A percentile compares a stretch with the other conserved stretches of the same genome.
phyloP scores from a whole-genome alignment of 2,113 vertebrate species.

The Lasiurus borealis region DNA sequence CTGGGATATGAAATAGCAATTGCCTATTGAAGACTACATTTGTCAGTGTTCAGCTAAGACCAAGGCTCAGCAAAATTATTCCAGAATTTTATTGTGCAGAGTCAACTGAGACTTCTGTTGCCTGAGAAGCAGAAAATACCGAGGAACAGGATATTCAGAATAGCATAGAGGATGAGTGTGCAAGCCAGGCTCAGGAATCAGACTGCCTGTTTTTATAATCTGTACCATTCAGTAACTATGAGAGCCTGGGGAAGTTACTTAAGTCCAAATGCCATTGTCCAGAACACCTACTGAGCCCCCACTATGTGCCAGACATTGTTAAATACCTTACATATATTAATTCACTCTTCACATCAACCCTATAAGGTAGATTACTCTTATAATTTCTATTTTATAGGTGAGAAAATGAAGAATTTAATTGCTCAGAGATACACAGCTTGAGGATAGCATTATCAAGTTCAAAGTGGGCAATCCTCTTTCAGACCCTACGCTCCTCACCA shows the following conservation, averaged over 20 bases:
- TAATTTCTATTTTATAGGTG: background rate
- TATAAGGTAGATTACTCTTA: background rate
- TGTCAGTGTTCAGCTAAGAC: slow-evolving; percentile 56
- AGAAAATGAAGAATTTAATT: slow-evolving; percentile 46
- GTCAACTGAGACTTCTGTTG: slow-evolving; percentile 61
- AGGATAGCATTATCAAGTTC: background rate
- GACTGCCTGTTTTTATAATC: background rate
- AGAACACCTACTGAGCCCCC: background rate
- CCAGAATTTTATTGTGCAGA: slow-evolving; percentile 58
- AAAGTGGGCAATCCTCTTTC: background rate
- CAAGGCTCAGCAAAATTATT: slow-evolving; percentile 51
- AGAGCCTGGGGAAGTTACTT: background rate
- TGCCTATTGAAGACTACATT: slow-evolving; percentile 58
- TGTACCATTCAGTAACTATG: background rate
- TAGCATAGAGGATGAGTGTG: background rate
- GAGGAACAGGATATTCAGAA: slow-evolving; percentile 20
- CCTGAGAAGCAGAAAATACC: slow-evolving; percentile 67
- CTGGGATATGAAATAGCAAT: slow-evolving; percentile 56
- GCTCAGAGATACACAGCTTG: background rate
- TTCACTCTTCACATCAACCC: background rate
- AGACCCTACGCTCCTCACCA: background rate
- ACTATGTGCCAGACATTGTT: background rate
- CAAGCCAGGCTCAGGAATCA: background rate
- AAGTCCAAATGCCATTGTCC: background rate
- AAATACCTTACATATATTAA: background rate